phyloP scores from a whole-genome alignment of 2,113 vertebrate genomes.

The Neogobius melanostomus region DNA sequence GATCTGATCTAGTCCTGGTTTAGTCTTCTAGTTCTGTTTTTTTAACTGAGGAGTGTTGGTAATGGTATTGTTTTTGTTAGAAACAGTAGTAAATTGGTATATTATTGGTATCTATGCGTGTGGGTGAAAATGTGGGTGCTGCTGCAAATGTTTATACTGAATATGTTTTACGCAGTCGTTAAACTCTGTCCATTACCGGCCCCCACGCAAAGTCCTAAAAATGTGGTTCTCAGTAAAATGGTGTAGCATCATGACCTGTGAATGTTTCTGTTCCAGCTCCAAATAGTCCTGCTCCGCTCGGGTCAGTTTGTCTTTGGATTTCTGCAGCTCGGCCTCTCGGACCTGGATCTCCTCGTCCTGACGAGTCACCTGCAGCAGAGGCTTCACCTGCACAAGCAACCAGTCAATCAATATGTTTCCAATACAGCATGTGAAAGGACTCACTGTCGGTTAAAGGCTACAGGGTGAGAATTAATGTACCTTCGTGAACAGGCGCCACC shows the following conservation, averaged over 20 bases:
- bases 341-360: constrained; percentile 91
- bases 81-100: no score
- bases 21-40: no score
- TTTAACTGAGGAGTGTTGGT: no score
- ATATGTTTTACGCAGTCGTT: no score
- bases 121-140: no score
- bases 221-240: background rate
- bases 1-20: no score
- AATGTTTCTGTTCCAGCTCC: constrained; percentile 81
- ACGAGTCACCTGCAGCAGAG: constrained; percentile 87
- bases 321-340: constrained; percentile 81
- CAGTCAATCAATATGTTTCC: background rate
- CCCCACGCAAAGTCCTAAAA: no score
- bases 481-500: constrained; percentile 93
- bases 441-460: background rate
- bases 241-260: constrained; percentile 71
- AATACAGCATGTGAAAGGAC: background rate
- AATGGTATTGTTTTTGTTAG: no score
- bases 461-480: constrained; percentile 50
- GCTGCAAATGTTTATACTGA: no score
- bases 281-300: constrained; percentile 77
- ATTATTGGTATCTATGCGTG: no score
- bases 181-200: no score
- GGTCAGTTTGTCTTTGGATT: constrained; percentile 82
- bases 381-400: constrained; percentile 81